Evolutionary conservation across 2,888 invertebrate species (phyloP).

Genomic region (Cynaeus angustus): DNA sequence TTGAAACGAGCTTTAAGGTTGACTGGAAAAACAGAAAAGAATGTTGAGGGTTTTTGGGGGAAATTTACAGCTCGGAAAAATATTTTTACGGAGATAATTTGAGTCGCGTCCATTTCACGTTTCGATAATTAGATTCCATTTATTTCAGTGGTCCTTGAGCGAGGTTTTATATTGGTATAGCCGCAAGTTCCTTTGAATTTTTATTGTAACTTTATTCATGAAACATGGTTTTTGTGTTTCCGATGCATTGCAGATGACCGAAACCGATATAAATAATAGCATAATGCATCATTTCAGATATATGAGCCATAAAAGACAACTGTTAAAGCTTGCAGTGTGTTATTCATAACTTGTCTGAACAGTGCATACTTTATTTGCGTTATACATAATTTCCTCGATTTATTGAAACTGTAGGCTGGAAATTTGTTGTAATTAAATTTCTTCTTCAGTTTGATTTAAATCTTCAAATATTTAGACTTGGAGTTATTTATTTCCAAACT

Average conservation of each 20-base stretch:
- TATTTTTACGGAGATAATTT: background rate
- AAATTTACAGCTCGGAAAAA: background rate
- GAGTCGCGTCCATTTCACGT: background rate
- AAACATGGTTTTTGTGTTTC: background rate
- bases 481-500: background rate
- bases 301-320: constrained; percentile 9
- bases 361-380: no score
- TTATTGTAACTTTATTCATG: constrained; percentile 2
- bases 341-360: background rate
- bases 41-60: background rate
- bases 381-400: background rate
- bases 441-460: background rate
- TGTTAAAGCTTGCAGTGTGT: background rate
- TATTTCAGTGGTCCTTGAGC: background rate
- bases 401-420: background rate
- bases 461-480: background rate
- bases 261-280: background rate
- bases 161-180: background rate
- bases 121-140: constrained; percentile 1
- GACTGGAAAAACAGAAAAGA: background rate
- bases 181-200: background rate
- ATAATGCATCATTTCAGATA: constrained; percentile 3
- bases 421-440: background rate
- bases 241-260: background rate
- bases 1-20: background rate